A percentile compares a stretch with the other conserved stretches of the same genome.
These are phyloP conservation scores for Anhinga rufa DNA, from an alignment of 2,113 vertebrate genomes.

Conservation along the genomic window DNA sequence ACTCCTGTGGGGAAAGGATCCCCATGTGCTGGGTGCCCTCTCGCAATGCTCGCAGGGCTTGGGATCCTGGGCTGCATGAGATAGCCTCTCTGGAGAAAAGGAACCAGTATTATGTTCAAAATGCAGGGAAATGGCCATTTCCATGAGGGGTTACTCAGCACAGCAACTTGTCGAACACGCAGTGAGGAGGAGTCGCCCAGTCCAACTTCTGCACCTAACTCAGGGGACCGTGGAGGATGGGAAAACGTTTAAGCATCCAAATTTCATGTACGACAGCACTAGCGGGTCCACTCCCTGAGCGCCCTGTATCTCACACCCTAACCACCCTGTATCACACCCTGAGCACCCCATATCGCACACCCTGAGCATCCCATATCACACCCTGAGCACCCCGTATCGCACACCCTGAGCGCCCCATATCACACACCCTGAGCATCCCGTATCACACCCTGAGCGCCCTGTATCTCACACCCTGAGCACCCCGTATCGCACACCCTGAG, in stretches of 20 bases:
- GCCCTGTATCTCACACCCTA: background rate
- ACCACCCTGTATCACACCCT: no score
- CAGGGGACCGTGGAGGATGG: rapidly evolving
- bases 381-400: no score
- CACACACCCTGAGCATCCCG: no score
- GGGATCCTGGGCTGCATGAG: background rate
- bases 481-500: no score
- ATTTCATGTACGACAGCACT: rapidly evolving
- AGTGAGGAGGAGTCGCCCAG: background rate
- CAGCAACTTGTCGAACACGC: background rate
- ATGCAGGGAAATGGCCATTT: background rate
- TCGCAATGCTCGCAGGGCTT: no score
- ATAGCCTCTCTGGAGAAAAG: background rate
- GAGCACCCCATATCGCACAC: no score
- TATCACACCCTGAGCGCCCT: no score
- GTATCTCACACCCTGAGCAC: no score
- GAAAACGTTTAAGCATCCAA: background rate
- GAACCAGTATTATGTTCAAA: background rate
- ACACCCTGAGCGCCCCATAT: no score
- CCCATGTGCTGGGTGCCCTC: background rate
- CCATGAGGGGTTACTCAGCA: background rate
- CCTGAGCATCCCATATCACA: no score
- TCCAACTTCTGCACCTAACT: background rate
- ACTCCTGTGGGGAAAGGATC: background rate
- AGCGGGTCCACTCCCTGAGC: background rate